Conservation (phyloP, 1,140 invertebrate genomes). For the Drosophila melanica region DNA sequence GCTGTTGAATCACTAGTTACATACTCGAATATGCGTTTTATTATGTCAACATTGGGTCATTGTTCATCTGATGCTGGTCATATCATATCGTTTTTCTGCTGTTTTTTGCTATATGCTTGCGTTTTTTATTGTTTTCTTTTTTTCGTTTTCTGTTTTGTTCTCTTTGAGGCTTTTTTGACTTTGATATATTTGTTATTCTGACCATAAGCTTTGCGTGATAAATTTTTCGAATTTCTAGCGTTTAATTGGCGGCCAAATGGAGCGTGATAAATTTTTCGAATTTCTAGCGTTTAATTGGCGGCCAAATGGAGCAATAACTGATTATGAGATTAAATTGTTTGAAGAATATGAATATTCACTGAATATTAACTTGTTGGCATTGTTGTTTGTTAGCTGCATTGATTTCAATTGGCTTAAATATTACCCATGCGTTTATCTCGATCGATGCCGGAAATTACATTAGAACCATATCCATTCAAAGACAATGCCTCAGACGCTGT, state of each 20-base stretch:
- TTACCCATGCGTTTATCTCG: slow-evolving; percentile 7
- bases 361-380: not conserved
- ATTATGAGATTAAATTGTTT: not conserved
- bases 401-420: not conserved
- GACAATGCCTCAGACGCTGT: slow-evolving; percentile 29
- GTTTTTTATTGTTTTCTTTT: not conserved
- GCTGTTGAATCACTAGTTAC: slow-evolving; percentile 67
- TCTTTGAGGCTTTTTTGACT: slow-evolving; percentile 69
- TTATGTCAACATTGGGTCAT: slow-evolving; percentile 79
- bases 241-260: slow-evolving; percentile 56
- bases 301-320: slow-evolving; percentile 5
- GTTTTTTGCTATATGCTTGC: slow-evolving; percentile 19
- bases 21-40: slow-evolving; percentile 70
- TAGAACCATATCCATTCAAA: slow-evolving; percentile 35
- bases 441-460: slow-evolving; percentile 65
- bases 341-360: not conserved
- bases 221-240: slow-evolving; percentile 63
- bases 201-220: slow-evolving; percentile 72
- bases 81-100: slow-evolving; percentile 27
- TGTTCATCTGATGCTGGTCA: slow-evolving; percentile 63
- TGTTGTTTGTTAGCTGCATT: too few relatives aligned
- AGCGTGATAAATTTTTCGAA: slow-evolving; percentile 66
- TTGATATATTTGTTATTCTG: slow-evolving; percentile 77
- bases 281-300: slow-evolving; percentile 61
- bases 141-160: slow-evolving; percentile 47